Percentiles rank a stretch among this genome's conserved stretches.
These are phyloP conservation scores for Drosophila limbata DNA, from an alignment of 2,888 invertebrate genomes.

Conservation along the genomic window DNA sequence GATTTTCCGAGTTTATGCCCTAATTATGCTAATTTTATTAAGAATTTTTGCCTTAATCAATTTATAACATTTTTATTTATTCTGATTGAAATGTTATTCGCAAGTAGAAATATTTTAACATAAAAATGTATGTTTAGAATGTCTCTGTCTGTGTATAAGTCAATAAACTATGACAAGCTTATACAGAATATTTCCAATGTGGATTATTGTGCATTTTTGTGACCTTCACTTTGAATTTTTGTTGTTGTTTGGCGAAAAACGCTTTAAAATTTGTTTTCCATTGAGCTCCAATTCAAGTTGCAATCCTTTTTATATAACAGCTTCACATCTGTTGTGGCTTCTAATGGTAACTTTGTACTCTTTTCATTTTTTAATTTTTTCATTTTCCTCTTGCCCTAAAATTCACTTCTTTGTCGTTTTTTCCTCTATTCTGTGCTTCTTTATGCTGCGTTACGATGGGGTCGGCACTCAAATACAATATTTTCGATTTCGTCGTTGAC, in stretches of 20 bases:
- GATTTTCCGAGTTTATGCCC: neutral
- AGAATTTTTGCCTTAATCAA: neutral
- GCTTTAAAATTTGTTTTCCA: constrained; percentile 23
- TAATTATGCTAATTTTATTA: neutral
- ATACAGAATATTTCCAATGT: neutral
- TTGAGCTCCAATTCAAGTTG: constrained; percentile 31
- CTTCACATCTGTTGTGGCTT: constrained; percentile 29
- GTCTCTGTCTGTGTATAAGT: too few species aligned
- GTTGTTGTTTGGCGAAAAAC: constrained; percentile 11
- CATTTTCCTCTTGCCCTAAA: constrained; percentile 20
- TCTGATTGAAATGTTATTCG: neutral
- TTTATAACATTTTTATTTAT: constrained; percentile 9
- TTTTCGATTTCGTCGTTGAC: constrained; percentile 72
- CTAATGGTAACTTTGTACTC: constrained; percentile 35
- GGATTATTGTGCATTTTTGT: neutral
- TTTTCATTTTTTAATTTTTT: constrained; percentile 18
- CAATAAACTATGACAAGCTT: neutral
- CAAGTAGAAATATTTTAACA: neutral
- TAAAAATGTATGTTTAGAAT: neutral
- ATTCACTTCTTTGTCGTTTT: constrained; percentile 47
- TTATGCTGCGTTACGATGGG: constrained; percentile 19
- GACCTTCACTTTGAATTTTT: neutral
- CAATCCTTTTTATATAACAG: constrained; percentile 20
- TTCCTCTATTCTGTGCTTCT: constrained; percentile 4
- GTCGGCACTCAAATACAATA: constrained; percentile 62